Conservation (phyloP, 2,888 invertebrate genomes). For the Tipula helvola region DNA sequence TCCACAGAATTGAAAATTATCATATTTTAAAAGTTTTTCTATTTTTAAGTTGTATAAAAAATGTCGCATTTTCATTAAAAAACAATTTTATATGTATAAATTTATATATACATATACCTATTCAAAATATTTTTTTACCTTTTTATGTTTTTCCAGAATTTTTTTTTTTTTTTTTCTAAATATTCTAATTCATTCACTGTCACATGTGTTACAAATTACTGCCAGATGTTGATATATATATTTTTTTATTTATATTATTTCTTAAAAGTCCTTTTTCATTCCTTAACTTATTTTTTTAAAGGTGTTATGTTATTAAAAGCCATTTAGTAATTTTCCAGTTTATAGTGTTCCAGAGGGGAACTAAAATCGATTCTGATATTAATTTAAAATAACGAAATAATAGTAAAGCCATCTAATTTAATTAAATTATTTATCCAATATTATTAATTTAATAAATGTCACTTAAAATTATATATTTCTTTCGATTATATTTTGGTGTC, state of each 20-base stretch:
- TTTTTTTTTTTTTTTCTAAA: constrained; percentile 13
- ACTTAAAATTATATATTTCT: neutral
- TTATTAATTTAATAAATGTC: neutral
- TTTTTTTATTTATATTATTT: neutral
- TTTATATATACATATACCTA: neutral
- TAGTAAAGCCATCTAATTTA: neutral
- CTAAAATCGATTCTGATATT: neutral
- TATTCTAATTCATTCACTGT: constrained; percentile 16
- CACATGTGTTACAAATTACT: constrained; percentile 16
- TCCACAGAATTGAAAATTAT: neutral
- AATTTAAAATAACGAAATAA: neutral
- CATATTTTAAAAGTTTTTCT: neutral
- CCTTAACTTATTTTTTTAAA: neutral
- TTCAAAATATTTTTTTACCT: neutral
- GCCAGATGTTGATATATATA: neutral
- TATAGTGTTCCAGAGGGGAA: neutral
- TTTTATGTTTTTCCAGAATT: neutral
- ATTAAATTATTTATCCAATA: neutral
- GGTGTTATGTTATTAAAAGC: neutral
- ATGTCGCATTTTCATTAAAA: constrained; percentile 16
- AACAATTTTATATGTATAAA: constrained; percentile 14
- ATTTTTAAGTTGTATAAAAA: neutral
- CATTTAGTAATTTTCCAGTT: neutral
- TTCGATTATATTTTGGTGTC: neutral
- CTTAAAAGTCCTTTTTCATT: neutral